A percentile compares a stretch with the other conserved stretches of the same genome.
phyloP scores from a whole-genome alignment of 2,797 vertebrate genomes.

The Lacerta agilis region DNA sequence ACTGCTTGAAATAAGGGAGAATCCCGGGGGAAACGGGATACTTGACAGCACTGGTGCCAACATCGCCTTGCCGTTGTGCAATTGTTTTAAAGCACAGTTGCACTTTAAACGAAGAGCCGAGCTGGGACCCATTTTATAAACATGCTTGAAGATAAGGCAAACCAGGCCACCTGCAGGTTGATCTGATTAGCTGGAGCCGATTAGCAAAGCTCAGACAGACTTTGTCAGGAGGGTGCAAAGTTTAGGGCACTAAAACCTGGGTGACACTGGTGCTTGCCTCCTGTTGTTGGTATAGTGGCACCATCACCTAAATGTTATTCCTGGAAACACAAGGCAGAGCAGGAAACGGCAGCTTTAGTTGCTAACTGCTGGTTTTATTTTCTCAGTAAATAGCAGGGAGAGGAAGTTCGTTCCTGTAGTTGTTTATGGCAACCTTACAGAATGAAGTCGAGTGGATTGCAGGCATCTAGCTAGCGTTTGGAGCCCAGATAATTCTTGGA shows the following conservation, averaged over 20 bases:
- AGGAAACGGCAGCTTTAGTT: too few relatives aligned
- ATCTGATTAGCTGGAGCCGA: slow-evolving; percentile 10
- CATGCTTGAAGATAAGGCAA: neutral
- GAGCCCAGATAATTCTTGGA: neutral
- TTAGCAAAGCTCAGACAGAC: neutral
- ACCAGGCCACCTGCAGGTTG: neutral
- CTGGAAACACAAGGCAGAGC: neutral
- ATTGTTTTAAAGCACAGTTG: neutral
- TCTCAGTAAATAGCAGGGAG: neutral
- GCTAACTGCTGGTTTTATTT: neutral
- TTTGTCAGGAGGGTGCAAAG: neutral
- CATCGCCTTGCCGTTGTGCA: neutral
- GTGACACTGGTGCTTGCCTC: neutral
- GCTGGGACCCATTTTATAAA: neutral
- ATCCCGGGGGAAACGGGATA: too few relatives aligned
- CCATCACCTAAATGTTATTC: fast-evolving
- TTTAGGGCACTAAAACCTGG: neutral
- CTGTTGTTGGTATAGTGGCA: too few relatives aligned
- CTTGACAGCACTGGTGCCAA: too few relatives aligned
- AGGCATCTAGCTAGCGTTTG: neutral
- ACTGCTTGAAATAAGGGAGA: too few relatives aligned
- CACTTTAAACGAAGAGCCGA: neutral
- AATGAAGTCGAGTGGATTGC: neutral
- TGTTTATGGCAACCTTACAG: neutral
- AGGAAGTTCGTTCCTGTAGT: neutral